Evolutionary conservation across 2,888 invertebrate genomes (phyloP).

Genomic region (Aphodius sticticus): DNA sequence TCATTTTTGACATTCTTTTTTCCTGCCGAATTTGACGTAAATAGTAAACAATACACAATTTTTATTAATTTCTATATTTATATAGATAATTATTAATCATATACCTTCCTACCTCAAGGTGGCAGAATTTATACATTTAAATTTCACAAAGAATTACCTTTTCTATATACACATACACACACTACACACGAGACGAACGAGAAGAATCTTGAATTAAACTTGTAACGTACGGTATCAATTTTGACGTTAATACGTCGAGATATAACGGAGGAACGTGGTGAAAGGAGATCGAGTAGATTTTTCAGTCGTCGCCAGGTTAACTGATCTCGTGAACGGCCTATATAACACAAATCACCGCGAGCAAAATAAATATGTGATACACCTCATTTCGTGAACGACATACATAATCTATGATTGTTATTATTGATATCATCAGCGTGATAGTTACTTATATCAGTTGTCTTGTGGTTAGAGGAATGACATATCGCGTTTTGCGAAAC

Average conservation of each 20-base stretch:
- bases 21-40: too few species aligned
- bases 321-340: neutral
- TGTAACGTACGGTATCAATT: neutral
- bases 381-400: conserved; percentile 7
- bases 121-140: too few species aligned
- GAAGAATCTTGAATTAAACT: conserved; percentile 20
- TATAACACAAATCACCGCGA: neutral
- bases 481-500: conserved; percentile 13
- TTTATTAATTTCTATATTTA: too few species aligned
- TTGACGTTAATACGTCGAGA: neutral
- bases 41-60: too few species aligned
- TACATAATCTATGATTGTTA: conserved; percentile 4
- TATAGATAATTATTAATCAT: too few species aligned
- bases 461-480: neutral
- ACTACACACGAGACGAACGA: conserved; percentile 15
- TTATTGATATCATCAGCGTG: too few species aligned
- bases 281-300: neutral
- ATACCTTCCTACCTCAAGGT: too few species aligned
- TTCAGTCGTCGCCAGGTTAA: neutral
- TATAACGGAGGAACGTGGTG: neutral
- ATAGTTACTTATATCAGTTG: neutral
- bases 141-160: too few species aligned
- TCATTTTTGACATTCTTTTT: too few species aligned
- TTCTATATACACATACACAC: too few species aligned
- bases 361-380: conserved; percentile 4